Conservation (phyloP, 2,888 invertebrate genomes). For the Drosophila picticornis region DNA sequence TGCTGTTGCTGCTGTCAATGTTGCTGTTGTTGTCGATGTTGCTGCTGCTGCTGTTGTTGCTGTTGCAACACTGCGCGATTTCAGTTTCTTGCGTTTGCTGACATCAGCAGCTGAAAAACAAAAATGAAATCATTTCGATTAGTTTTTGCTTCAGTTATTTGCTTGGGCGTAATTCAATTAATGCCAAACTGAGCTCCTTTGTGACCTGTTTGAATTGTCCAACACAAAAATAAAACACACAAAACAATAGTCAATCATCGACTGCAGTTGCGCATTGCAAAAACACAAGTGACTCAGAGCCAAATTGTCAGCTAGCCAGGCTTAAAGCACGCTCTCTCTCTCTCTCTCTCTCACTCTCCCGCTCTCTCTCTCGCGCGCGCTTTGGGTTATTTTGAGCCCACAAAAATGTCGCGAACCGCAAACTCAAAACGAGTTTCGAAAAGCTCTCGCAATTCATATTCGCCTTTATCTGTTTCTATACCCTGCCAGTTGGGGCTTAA, state of each 20-base stretch:
- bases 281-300: conserved; percentile 67
- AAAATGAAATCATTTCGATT: conserved; percentile 19
- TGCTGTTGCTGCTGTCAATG: conserved; percentile 17
- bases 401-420: conserved; percentile 64
- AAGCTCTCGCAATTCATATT: conserved; percentile 43
- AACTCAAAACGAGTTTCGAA: conserved; percentile 65
- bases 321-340: conserved; percentile 24
- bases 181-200: conserved; percentile 2
- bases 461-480: conserved; percentile 24
- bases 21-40: conserved; percentile 18
- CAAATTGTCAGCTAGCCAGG: conserved; percentile 31
- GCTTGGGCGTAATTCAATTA: conserved; percentile 32
- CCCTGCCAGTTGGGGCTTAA: not conserved
- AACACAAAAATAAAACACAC: not conserved
- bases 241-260: conserved; percentile 31
- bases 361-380: not conserved
- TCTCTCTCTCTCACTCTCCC: too few species aligned
- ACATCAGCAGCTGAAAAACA: conserved; percentile 70
- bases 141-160: not conserved
- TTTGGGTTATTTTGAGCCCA: conserved; percentile 56
- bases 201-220: conserved; percentile 8
- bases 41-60: conserved; percentile 48
- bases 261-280: conserved; percentile 59
- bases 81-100: conserved; percentile 84
- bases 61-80: conserved; percentile 81